Evolutionary conservation across 2,888 invertebrate species (phyloP), one percentile per base, ranked within the genome.

Genomic region (Rosalia funebris): DNA sequence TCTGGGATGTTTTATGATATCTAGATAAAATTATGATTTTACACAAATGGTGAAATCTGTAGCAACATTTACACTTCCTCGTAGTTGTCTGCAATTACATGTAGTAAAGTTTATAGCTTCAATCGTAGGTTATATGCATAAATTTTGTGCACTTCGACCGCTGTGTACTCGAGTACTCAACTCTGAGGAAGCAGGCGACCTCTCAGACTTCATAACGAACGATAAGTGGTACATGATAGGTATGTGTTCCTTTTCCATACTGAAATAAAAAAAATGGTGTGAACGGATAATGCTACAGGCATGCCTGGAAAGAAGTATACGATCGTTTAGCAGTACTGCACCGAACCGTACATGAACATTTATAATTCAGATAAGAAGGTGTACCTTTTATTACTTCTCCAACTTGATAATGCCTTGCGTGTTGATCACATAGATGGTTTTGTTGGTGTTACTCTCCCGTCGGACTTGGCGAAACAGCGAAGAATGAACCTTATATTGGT

Each of bases 191-290:
- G 96, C 95, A 73, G 98, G 98, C 72, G 98, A 98, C 85, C 88
- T 95, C 77, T 92, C 95, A 76, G 95, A 94, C 85, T 99, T 98
- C 88, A 97, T 98, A 82, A 93, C 94, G 76, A 99, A 98, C 82
- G 99, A 98, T 78, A 98, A 99, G 86, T 99, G 98, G 98, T 95
- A 97, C 85, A 88, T 99, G 80, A 91, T 98, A 86, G 97, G 98
- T 96, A 85, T 90, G 91, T 83, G 42, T 48, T 31, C 11, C 10
- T 2, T 2, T 2, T 2, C 3, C 2, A n/a, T 7, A 7, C 11
- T n/a, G 10, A n/a, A 34, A 7, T 5, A 34, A 7, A 5, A 25
- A 25, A 3, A 7, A 7, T n/a, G 17, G 1, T 41, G 39, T 5
- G 39, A 5, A 39, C 10, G 1, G 17, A 16, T 1, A 41, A 32